Conservation (phyloP, 1,140 invertebrate genomes). For the Glomeris maerens region DNA sequence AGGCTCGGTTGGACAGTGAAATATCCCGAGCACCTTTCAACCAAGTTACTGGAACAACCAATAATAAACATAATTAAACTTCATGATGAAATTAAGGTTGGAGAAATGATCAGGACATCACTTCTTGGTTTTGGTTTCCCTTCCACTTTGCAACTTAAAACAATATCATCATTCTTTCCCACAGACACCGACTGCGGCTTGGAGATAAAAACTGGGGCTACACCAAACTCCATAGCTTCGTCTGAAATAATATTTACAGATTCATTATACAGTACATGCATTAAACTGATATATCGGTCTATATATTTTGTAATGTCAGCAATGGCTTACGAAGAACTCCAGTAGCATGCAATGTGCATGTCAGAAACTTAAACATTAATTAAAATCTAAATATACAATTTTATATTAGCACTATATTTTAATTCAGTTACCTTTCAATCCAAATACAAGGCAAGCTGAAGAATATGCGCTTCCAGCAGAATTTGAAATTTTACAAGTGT, state of each 20-base stretch:
- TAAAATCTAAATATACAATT: not conserved
- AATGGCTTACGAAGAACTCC: no score
- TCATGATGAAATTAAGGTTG: slow-evolving; percentile 1
- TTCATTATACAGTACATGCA: not conserved
- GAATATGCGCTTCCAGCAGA: slow-evolving; percentile 30
- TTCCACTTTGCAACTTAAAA: slow-evolving; percentile 56
- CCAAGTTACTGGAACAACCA: slow-evolving; percentile 49
- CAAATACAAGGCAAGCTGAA: slow-evolving; percentile 19
- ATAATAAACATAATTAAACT: slow-evolving; percentile 2
- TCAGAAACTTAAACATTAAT: no score
- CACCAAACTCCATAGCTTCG: slow-evolving; percentile 11
- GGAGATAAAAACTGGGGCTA: slow-evolving; percentile 53
- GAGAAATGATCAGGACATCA: slow-evolving; percentile 23
- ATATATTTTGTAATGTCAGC: no score
- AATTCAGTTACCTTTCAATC: slow-evolving; percentile 1
- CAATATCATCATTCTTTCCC: slow-evolving; percentile 59
- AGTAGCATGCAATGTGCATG: no score
- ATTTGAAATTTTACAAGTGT: slow-evolving; percentile 38
- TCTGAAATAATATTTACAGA: slow-evolving; percentile 1
- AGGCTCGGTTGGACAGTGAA: slow-evolving; percentile 53
- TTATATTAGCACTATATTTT: not conserved
- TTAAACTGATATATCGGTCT: no score
- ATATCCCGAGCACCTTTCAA: slow-evolving; percentile 74
- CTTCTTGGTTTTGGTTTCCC: slow-evolving; percentile 70
- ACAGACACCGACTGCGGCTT: slow-evolving; percentile 58